These are phyloP conservation scores for Heterodera schachtii DNA, from an alignment of 1,140 invertebrate genomes.

Conservation along the genomic window DNA sequence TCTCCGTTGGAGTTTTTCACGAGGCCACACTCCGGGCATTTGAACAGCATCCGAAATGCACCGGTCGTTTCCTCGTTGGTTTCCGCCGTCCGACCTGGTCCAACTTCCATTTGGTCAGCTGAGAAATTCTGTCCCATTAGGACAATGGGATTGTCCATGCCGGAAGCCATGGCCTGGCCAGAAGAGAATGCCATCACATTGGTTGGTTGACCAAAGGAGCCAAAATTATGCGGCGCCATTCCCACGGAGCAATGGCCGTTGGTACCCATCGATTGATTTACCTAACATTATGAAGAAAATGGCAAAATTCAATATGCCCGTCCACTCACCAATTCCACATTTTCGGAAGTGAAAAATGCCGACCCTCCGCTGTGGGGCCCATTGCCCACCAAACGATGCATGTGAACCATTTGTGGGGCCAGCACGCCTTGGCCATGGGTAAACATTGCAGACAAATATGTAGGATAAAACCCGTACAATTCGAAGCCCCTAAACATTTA, in stretches of 20 bases:
- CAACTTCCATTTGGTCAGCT: not conserved
- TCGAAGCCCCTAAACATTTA: too few species aligned
- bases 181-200: not conserved
- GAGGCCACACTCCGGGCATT: constrained; percentile 49
- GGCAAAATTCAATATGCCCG: too few species aligned
- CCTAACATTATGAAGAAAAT: not conserved
- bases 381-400: too few species aligned
- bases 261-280: not conserved
- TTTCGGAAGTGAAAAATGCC: too few species aligned
- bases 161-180: not conserved
- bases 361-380: too few species aligned
- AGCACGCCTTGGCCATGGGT: too few species aligned
- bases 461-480: too few species aligned
- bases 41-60: constrained; percentile 31
- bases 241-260: not conserved
- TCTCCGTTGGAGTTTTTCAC: constrained; percentile 49
- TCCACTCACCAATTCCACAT: too few species aligned
- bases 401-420: too few species aligned
- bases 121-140: not conserved
- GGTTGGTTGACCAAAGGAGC: not conserved
- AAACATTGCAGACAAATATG: too few species aligned
- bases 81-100: not conserved
- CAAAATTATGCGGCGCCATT: not conserved
- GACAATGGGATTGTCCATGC: not conserved
- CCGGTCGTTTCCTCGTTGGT: not conserved